Evolutionary conservation across 1,140 invertebrate species (phyloP), one percentile per base, ranked within the genome.

Genomic region (Lepidotrigona ventralis): DNA sequence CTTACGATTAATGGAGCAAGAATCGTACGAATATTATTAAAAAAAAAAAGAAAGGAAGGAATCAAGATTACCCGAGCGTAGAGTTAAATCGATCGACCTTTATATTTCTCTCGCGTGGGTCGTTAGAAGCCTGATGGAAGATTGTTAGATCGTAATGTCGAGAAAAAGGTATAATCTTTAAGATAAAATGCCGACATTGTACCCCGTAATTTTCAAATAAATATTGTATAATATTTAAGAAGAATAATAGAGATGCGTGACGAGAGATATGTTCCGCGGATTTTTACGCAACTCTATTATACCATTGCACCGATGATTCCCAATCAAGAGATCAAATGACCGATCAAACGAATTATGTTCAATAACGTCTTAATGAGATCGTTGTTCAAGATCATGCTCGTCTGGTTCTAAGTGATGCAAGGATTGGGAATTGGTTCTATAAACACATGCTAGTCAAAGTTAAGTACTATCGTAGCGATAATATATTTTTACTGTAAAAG

Each of bases 401-500:
- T 79, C 33, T 51, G 39, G 33, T 60, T 63, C 39, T 33, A 63
- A 19, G 29, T 11, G 39, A 17, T n/a, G 51, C 26, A 56, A 60
- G 58, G 74, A 84, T 89, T 88, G 79, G 77, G 88, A 90, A 81
- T 92, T 85, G 84, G 71, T 88, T 86, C 83, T 88, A 87, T 87
- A 87, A 89, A 90, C 80, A 90, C 86, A 88, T 91, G 85, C 91
- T 92, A 92, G 91, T 92, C 91, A 91, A 85, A 86, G 88, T 91
- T 89, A 89, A 90, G 89, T 91, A 92, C 89, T 91, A 89, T 72
- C 79, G 81, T 91, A 91, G 87, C 83, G 78, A 91, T 90, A 85
- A 90, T 92, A 91, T 92, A 92, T 92, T 92, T 92, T 92, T 92
- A 91, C 86, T 87, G 90, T 88, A 83, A 90, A 85, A 85, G 81